Evolutionary conservation across 2,113 vertebrate species (phyloP), one percentile per base, ranked within the genome.

Genomic region (Cynoglossus semilaevis): DNA sequence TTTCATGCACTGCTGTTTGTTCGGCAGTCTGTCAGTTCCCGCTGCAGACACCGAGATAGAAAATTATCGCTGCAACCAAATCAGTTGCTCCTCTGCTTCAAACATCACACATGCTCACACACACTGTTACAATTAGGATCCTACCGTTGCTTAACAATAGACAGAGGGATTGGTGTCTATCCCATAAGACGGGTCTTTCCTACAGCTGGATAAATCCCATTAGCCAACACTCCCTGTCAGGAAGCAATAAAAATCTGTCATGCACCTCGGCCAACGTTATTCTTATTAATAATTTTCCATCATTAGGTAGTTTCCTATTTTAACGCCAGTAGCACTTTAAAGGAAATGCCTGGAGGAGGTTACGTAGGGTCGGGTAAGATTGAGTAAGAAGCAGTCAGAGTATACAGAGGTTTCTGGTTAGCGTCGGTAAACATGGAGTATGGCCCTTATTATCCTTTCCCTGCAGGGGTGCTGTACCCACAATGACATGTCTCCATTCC

Each of bases 1-100:
- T 72, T 78, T 80, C 68, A 81, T 79, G 75, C 58, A 17, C 48
- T n/a, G 37, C 41, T 74, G 76, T 83, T 81, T 74, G 71, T 77
- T 77, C 70, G 76, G 71, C 67, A 17, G 58, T 29, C 22, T 6
- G 22, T 29, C 22, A 2, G 22, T 29, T 29, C 22, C 22, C 22
- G 22, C 19, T n/a, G 9, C 37, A 37, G 38, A 48, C 35, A 36
- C 36, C 42, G 14, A 64, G n/a, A 59, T 9, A 35, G 38, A 56
- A 38, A 13, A 46, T 68, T 38, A 35, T 6, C 60, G 35, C 40
- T 15, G 4, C n/a, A 8, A 54, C 29, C 12, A 15, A 58, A 53
- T 54, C 16, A 40, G 54, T 45, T 22, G 7, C 19, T 34, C 13
- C 1, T 38, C 12, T 45, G 9, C 19, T 29, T 43, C 49, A 9